Evolutionary conservation across 2,113 vertebrate species (phyloP), one percentile per base, ranked within the genome.

Genomic region (Phodopus roborovskii): DNA sequence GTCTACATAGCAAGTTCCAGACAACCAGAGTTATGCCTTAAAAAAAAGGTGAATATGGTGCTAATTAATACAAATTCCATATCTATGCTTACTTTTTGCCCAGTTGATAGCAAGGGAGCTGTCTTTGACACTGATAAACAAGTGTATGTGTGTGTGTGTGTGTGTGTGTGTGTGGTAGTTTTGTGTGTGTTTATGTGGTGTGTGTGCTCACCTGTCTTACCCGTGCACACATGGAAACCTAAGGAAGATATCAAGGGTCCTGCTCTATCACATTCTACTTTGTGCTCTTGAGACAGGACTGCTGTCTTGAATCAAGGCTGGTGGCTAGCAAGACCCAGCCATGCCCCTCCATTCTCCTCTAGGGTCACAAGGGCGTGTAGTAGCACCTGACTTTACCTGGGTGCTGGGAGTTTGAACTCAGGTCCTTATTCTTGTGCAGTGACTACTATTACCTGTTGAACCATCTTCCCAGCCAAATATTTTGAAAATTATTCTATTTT

Each of bases 101-200:
- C 15, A 92, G 3, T 74, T 90, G 42, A 82, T 85, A 75, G 45
- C 64, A 93, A 97, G 64, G 60, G 66, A 77, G 36, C 64, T 91
- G 85, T 73, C 81, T 13, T 42, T 97, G n/a, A 90, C 30, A 28
- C 66, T 94, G 24, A 71, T 95, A 74, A 95, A n/a, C 42, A 77
- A 28, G 15, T 64, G 22, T 24, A 19, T 60, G 60, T 39, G 19
- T 74, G 71, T 74, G 22, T 75, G 24, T 50, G 75, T 78, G 42
- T 77, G 33, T 79, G 28, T 56, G 3, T 78, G 24, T 50, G 33
- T 75, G 13, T 45, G 42, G 11, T 56, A 56, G 50, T 53, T 53
- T 53, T 75, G 33, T 42, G 20, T 74, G 24, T 75, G 74, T 28
- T 3, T 28, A 2, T 48, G 3, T 15, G 26, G 10, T 33, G 15